A percentile compares a stretch with the other conserved stretches of the same genome.
Evolutionary conservation across 2,888 invertebrate genomes (phyloP).

Genomic region (Balanococcus diminutus): DNA sequence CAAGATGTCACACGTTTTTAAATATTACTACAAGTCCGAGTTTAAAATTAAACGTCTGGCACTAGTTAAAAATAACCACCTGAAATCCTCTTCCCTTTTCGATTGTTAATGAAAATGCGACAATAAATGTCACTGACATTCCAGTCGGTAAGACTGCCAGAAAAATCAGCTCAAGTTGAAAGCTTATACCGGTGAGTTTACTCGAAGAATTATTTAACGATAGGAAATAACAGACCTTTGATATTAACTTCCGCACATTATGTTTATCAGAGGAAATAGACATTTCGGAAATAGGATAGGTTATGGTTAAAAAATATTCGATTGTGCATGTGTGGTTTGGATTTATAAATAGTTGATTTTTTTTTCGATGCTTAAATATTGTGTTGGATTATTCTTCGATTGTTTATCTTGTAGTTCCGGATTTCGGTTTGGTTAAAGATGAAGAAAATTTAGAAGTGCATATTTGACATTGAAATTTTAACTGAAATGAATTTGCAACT

Average conservation of each 20-base stretch:
- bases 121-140: slow-evolving; percentile 23
- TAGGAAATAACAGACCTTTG: background rate
- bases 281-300: slow-evolving; percentile 1
- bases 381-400: background rate
- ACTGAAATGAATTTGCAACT: no score
- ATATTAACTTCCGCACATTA: slow-evolving; percentile 2
- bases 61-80: slow-evolving; percentile 36
- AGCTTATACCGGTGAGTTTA: background rate
- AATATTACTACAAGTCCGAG: background rate
- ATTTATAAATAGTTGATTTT: slow-evolving; percentile 18
- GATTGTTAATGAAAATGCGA: slow-evolving; percentile 33
- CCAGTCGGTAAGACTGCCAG: background rate
- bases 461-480: no score
- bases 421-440: background rate
- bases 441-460: background rate
- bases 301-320: background rate
- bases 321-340: background rate
- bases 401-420: background rate
- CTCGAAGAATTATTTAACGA: background rate
- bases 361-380: background rate
- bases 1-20: slow-evolving; percentile 34
- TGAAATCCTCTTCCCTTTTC: slow-evolving; percentile 32
- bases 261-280: background rate
- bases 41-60: slow-evolving; percentile 38
- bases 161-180: background rate